Percentiles rank a stretch among this genome's conserved stretches.
Conservation (phyloP, 1,140 invertebrate species). For the Dinothrombium tinctorium region DNA sequence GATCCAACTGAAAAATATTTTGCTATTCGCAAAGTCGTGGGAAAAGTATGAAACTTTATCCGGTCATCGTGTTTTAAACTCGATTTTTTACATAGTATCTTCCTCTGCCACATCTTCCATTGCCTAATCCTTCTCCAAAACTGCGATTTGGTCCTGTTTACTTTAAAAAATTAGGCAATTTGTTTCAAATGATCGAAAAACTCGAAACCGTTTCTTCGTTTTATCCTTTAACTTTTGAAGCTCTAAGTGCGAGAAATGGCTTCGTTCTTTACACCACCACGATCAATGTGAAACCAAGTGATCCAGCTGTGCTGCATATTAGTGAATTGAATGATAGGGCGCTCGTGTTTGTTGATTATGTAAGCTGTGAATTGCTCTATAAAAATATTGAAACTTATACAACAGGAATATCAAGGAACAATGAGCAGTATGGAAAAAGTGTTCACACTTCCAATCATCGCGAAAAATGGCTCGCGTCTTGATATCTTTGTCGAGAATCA, state of each 20-base stretch:
- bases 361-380: constrained; percentile 11
- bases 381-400: background rate
- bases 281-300: constrained; percentile 25
- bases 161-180: no score
- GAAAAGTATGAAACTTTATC: no score
- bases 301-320: constrained; percentile 31
- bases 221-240: constrained; percentile 9
- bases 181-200: no score
- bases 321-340: constrained; percentile 39
- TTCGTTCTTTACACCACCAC: constrained; percentile 43
- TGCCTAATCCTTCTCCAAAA: no score
- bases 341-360: constrained; percentile 42
- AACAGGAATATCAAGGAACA: constrained; percentile 22
- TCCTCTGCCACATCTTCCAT: no score
- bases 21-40: constrained; percentile 22
- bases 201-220: no score
- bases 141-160: no score
- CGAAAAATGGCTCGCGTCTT: constrained; percentile 28
- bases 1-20: constrained; percentile 25
- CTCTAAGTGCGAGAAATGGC: constrained; percentile 23
- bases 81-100: no score
- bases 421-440: constrained; percentile 32
- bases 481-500: constrained; percentile 20
- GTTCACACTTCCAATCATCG: constrained; percentile 27
- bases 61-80: no score